Base-by-base conservation (phyloP, 1,140 invertebrate genomes). In the Pseudomyrmex concolor region DNA sequence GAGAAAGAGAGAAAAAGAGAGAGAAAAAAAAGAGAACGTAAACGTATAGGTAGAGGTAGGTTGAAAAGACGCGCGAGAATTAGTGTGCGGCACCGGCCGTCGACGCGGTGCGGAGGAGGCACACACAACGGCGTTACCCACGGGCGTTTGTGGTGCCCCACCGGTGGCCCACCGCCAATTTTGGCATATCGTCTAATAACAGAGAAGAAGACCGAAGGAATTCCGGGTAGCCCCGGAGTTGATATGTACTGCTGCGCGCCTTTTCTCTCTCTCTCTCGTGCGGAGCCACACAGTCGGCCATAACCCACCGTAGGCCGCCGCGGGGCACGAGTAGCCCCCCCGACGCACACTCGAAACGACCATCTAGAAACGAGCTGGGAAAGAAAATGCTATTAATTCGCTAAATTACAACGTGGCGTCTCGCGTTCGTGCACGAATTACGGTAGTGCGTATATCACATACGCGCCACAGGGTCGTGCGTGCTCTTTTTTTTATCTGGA, bases 131-230 rank as follows among this genome's bases (percentile, higher is more conserved):
- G 85, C 86, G 85, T 87, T 88, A 85, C 89, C 85, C 7, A 13
- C 74, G 34, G 34, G 34, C 34, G 34, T 34, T 34, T 34, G 80
- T 83, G 85, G 89, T 80, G 73, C 10, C 45, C 57, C 87, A 88
- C 34, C 73, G 73, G 90, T 90, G 92, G 89, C 84, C 90, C 90
- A 72, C 89, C 92, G 63, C 88, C 92, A 93, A 93, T 93, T 93
- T 93, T 93, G 88, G 88, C 89, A 90, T 92, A 93, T 93, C 90
- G 91, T 87, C 90, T 93, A 93, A 93, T 93, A 93, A 93, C 91
- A 93, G 91, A 90, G 89, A 84, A 90, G 89, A 54, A 91, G 89
- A 62, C 55, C 59, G 76, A 83, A 77, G 71, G 67, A 77, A 74
- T 83, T 85, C 82, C 73, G 70, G 57, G 81, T 85, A 87, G 76